A percentile compares a stretch with the other conserved stretches of the same genome.
Conservation (phyloP, 2,113 vertebrate species). For the Spea multiplicata region DNA sequence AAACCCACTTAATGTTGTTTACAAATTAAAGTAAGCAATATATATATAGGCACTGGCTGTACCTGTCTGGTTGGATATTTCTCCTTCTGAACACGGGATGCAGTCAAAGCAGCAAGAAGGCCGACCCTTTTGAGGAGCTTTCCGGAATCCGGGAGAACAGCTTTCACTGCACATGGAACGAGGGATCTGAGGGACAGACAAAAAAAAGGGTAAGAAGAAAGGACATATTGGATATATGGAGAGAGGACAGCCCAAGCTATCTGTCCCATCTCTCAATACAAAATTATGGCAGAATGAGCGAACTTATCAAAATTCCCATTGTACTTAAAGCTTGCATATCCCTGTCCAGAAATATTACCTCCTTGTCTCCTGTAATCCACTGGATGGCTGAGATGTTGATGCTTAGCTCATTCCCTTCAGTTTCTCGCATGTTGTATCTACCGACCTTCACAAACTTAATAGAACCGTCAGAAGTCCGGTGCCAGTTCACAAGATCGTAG, state of each 20-base stretch:
- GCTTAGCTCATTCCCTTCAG: neutral
- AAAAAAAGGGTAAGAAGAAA: neutral
- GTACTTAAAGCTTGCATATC: neutral
- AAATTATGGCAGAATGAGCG: neutral
- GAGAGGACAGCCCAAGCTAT: no score
- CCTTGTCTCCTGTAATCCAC: slow-evolving; percentile 11
- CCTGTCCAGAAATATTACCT: slow-evolving; percentile 14
- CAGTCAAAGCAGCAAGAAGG: slow-evolving; percentile 42
- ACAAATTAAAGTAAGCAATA: no score
- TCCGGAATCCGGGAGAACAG: slow-evolving; percentile 47
- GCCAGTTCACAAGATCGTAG: slow-evolving; percentile 71
- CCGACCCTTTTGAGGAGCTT: slow-evolving; percentile 23
- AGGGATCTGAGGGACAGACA: slow-evolving; percentile 16
- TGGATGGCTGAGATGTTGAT: slow-evolving; percentile 15
- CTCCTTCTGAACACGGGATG: slow-evolving; percentile 25
- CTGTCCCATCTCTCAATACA: no score
- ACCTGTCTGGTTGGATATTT: slow-evolving; percentile 35
- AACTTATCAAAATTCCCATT: neutral
- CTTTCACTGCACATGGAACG: slow-evolving; percentile 48
- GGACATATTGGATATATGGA: no score
- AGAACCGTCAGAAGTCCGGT: slow-evolving; percentile 44
- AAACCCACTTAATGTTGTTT: no score
- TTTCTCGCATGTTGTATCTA: neutral
- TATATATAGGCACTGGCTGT: neutral
- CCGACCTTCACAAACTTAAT: slow-evolving; percentile 41